phyloP scores from a whole-genome alignment of 2,888 invertebrate species.

The Caenorhabditis sp. region DNA sequence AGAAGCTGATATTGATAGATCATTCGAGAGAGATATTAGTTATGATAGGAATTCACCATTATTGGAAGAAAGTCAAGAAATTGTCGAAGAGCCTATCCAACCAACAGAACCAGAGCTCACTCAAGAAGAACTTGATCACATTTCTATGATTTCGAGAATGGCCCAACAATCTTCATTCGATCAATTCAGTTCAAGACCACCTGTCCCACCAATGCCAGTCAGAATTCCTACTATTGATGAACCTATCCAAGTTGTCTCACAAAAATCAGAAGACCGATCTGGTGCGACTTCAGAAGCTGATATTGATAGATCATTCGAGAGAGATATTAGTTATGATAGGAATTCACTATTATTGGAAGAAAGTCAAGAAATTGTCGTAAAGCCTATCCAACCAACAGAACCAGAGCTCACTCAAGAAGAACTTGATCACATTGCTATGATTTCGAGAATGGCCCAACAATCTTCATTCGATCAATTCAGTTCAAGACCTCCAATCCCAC shows the following conservation, averaged over 20 bases:
- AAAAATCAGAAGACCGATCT: constrained; percentile 14
- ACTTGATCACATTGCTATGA: constrained; percentile 8
- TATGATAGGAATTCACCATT: constrained; percentile 1
- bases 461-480: constrained; percentile 11
- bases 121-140: constrained; percentile 37
- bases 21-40: constrained; percentile 11
- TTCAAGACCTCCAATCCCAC: neutral
- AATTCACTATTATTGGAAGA: constrained; percentile 5
- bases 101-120: constrained; percentile 18
- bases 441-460: constrained; percentile 11
- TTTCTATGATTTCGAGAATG: constrained; percentile 19
- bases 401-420: constrained; percentile 11
- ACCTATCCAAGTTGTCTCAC: neutral
- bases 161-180: constrained; percentile 12
- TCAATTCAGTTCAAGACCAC: constrained; percentile 3
- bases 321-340: neutral
- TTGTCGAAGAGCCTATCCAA: constrained; percentile 5
- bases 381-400: neutral
- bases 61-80: neutral
- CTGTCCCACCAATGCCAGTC: constrained; percentile 11
- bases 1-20: constrained; percentile 20
- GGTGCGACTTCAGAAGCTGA: constrained; percentile 37
- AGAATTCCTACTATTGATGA: constrained; percentile 19
- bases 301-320: constrained; percentile 12
- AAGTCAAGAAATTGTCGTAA: too few species aligned